A percentile compares a stretch with the other conserved stretches of the same genome.
phyloP scores from a whole-genome alignment of 2,113 vertebrate species.

The Pseudonaja textilis region DNA sequence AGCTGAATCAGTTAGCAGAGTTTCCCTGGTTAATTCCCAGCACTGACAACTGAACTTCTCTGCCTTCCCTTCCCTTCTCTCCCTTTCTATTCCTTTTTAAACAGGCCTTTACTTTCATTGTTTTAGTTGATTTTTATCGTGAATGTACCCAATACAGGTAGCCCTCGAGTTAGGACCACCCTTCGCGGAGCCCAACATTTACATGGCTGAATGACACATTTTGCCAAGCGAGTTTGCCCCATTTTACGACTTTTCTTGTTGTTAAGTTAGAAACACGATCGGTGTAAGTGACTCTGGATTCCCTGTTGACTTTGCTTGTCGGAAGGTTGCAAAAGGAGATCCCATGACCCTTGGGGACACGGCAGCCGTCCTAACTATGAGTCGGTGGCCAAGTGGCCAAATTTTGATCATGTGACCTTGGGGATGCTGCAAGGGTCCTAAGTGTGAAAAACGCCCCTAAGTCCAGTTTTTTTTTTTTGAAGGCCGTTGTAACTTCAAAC shows the following conservation, averaged over 20 bases:
- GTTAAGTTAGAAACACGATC: not conserved
- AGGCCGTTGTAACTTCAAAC: not conserved
- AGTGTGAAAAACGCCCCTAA: not conserved
- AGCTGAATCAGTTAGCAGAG: not conserved
- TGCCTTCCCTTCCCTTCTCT: not conserved
- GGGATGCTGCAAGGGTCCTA: not conserved
- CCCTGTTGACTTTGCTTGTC: not conserved
- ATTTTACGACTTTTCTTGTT: not conserved
- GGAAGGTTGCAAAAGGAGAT: not conserved
- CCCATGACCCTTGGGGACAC: not conserved
- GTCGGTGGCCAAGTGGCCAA: not conserved
- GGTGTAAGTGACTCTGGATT: not conserved
- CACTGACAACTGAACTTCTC: not conserved
- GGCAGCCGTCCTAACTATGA: not conserved
- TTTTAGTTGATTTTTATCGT: not conserved
- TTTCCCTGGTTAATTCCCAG: not conserved
- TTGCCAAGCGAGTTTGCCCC: not conserved
- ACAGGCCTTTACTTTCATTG: not conserved
- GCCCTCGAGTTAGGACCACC: not conserved
- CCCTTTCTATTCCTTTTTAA: not conserved
- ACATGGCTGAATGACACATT: not conserved
- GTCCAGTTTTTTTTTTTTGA: not conserved
- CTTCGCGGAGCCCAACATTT: not conserved
- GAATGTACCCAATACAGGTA: not conserved
- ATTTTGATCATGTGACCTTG: not conserved